These are phyloP conservation scores for Sceliomorpha sp. DNA, from an alignment of 2,888 invertebrate genomes.

Conservation along the genomic window DNA sequence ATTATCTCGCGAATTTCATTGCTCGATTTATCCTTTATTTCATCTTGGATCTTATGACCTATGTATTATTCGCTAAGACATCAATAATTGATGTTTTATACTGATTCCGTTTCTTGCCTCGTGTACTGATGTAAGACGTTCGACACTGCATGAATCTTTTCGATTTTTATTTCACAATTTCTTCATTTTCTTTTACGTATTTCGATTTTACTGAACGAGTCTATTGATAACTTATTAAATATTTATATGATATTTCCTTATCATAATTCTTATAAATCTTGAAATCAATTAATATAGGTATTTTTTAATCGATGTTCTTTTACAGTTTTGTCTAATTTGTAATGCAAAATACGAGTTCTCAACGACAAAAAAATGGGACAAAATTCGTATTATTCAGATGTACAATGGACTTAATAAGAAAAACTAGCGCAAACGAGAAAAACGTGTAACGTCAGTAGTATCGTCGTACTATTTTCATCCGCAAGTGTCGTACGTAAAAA, in stretches of 20 bases:
- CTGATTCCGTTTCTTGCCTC: conserved; percentile 11
- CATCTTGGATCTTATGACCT: conserved; percentile 7
- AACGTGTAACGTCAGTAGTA: background rate
- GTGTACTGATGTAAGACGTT: conserved; percentile 14
- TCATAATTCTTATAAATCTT: too few species aligned
- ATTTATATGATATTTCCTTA: too few species aligned
- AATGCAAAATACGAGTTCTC: too few species aligned
- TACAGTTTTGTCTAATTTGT: too few species aligned
- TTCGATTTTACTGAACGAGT: background rate
- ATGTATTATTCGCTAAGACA: conserved; percentile 20
- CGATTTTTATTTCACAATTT: conserved; percentile 6
- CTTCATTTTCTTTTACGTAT: conserved; percentile 1
- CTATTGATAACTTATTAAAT: too few species aligned
- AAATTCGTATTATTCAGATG: too few species aligned
- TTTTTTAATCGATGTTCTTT: too few species aligned
- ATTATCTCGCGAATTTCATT: conserved; percentile 19
- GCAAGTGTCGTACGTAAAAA: background rate
- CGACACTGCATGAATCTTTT: background rate
- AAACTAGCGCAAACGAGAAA: background rate
- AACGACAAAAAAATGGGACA: too few species aligned
- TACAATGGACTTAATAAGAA: background rate
- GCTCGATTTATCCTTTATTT: conserved; percentile 17
- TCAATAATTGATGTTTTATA: conserved; percentile 35
- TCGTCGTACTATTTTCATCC: background rate
- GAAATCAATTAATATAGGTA: too few species aligned